Percentiles rank a stretch among this genome's conserved stretches.
Evolutionary conservation across 2,113 vertebrate species (phyloP).

Genomic region (Neodontobutis hainanensis): DNA sequence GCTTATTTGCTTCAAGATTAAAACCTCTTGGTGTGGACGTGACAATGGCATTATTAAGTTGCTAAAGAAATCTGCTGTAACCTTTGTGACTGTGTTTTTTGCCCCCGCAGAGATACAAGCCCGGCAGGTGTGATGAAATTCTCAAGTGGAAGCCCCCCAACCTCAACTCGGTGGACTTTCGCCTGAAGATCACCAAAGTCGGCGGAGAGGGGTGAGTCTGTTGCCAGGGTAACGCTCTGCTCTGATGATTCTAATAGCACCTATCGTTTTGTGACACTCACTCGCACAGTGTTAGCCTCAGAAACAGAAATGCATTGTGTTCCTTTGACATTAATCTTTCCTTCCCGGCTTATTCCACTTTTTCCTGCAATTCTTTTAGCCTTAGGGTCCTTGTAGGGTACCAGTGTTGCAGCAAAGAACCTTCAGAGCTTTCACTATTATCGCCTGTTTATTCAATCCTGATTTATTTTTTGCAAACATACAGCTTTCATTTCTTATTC

Average conservation of each 20-base stretch:
- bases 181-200: slow-evolving; percentile 96
- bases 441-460: not conserved
- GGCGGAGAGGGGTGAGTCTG: slow-evolving; percentile 96
- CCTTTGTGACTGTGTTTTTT: not conserved
- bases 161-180: slow-evolving; percentile 98
- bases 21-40: too few relatives aligned
- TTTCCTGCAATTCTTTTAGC: slow-evolving; percentile 13
- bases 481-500: not conserved
- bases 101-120: slow-evolving; percentile 87
- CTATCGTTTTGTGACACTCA: slow-evolving; percentile 33
- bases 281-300: not conserved
- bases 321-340: slow-evolving; percentile 32
- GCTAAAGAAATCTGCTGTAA: not conserved
- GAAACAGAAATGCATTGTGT: slow-evolving; percentile 11
- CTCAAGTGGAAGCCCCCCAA: slow-evolving; percentile 99
- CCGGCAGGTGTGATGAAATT: slow-evolving; percentile 95
- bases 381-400: not conserved
- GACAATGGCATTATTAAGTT: too few relatives aligned
- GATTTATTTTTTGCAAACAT: slow-evolving; percentile 2
- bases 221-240: slow-evolving; percentile 56
- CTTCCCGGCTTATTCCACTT: slow-evolving; percentile 1
- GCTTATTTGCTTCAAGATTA: too few relatives aligned
- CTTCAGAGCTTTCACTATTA: slow-evolving; percentile 21
- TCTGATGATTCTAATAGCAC: slow-evolving; percentile 39
- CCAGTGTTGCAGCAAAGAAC: not conserved